A percentile compares a stretch with the other conserved stretches of the same genome.
These are phyloP conservation scores for Thereva nobilitata DNA, from an alignment of 2,888 invertebrate genomes.

Conservation along the genomic window DNA sequence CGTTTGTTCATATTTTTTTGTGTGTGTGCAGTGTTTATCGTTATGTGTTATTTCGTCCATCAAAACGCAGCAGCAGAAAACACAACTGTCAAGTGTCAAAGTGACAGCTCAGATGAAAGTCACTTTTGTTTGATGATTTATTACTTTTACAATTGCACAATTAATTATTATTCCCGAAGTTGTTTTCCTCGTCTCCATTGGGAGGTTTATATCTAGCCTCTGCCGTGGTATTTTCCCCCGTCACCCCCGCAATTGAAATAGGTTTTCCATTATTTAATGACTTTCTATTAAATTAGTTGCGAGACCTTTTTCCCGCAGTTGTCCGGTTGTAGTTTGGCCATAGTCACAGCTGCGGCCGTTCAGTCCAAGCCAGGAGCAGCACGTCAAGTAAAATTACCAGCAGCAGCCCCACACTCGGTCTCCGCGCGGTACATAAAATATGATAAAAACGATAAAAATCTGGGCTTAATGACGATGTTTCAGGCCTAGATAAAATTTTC, in stretches of 20 bases:
- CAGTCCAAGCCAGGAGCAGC: not conserved
- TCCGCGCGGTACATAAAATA: too few relatives aligned
- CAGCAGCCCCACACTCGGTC: too few relatives aligned
- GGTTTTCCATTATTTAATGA: constrained; percentile 19
- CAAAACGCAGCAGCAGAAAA: not conserved
- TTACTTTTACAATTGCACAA: constrained; percentile 29
- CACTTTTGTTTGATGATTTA: constrained; percentile 24
- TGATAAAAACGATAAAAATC: constrained; percentile 1
- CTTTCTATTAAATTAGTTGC: constrained; percentile 9
- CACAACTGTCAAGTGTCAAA: constrained; percentile 12
- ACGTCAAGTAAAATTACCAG: too few relatives aligned
- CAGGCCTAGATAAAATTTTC: constrained; percentile 23
- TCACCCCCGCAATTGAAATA: not conserved
- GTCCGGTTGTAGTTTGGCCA: not conserved
- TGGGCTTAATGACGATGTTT: constrained; percentile 21
- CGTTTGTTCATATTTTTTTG: not conserved
- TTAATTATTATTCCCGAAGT: constrained; percentile 15
- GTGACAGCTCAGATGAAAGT: constrained; percentile 21
- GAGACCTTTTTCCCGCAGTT: constrained; percentile 1
- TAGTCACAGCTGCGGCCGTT: not conserved
- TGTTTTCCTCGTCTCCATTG: not conserved
- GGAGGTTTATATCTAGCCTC: not conserved
- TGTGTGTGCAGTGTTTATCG: too few relatives aligned
- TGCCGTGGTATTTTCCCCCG: not conserved
- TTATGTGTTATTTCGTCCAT: too few relatives aligned